Base-by-base conservation (phyloP, 2,797 vertebrate species). In the Allochrocebus solatus region DNA sequence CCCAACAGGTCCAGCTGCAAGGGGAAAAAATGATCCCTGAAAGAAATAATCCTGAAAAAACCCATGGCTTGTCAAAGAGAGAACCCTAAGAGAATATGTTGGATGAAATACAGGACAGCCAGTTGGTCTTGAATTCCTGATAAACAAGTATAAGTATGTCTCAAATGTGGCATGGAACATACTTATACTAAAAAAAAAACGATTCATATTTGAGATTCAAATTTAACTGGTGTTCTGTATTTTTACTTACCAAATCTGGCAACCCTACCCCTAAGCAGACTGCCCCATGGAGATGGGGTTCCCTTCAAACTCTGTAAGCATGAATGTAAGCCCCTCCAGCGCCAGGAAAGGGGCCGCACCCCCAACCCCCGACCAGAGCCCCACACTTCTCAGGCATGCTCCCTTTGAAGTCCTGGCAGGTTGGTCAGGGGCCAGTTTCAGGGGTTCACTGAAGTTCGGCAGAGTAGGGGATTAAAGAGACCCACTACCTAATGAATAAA, bases 401-500 rank as follows among this genome's bases (percentile, higher is more conserved):
- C 39, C 75, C 78, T 96, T 88, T 96, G 79, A 97, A 95, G 74
- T 95, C 70, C 78, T 95, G 81, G 50, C 28, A 41, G 67, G 48
- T 93, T 97, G 95, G 82, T 97, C 74, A 96, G 74, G 91, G 92
- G 85, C 94, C 96, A 96, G 57, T 13, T 22, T 84, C 90, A 59
- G 64, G 57, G 21, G 74, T 85, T 57, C 84, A 89, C 21, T 89
- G 75, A 85, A 72, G 43, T 72, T 96, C 43, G 9, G 46, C 92
- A 92, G 89, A 43, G 82, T 41, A 55, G n/a, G 41, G 91, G 67
- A 97, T 93, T 95, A 93, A 92, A 97, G 92, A 95, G 70, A 50
- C 78, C 92, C 76, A 89, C 36, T 89, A 81, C 85, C 67, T 98
- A 92, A 97, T 83, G 93, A 97, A 92, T 93, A 96, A 97, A 95